Conservation (phyloP, 2,797 vertebrate species). For the Brachyrhaphis roseni region DNA sequence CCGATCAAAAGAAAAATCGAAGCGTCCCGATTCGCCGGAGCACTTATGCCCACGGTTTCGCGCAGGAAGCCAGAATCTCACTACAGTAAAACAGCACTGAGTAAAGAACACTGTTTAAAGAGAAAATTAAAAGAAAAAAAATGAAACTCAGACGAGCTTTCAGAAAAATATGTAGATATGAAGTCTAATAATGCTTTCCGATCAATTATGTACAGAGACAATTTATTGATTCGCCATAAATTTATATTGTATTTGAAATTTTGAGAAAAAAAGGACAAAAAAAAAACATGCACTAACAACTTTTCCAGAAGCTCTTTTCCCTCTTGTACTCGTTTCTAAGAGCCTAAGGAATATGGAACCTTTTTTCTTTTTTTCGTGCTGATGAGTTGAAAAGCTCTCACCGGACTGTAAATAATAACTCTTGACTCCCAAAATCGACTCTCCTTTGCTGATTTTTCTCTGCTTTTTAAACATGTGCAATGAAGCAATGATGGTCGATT, state of each 20-base stretch:
- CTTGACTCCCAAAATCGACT: conserved; percentile 36
- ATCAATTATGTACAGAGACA: conserved; percentile 84
- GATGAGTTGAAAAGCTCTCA: conserved; percentile 28
- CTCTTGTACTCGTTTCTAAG: conserved; percentile 36
- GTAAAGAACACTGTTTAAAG: conserved; percentile 88
- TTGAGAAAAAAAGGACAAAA: conserved; percentile 77
- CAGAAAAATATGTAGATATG: conserved; percentile 75
- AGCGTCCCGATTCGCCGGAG: conserved; percentile 53
- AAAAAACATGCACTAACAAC: conserved; percentile 84
- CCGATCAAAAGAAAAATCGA: conserved; percentile 56
- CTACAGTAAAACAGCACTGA: conserved; percentile 92
- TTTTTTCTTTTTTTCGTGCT: not conserved
- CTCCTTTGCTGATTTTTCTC: conserved; percentile 20
- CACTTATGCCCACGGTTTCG: conserved; percentile 72
- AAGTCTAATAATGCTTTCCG: conserved; percentile 78
- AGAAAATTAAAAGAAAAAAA: conserved; percentile 42
- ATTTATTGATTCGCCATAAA: conserved; percentile 76
- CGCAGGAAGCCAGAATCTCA: conserved; percentile 77
- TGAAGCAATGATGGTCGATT: conserved; percentile 83
- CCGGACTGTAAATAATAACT: conserved; percentile 65
- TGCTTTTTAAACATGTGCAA: conserved; percentile 80
- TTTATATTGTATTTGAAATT: conserved; percentile 82
- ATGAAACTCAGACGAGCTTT: conserved; percentile 66
- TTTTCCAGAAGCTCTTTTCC: conserved; percentile 70
- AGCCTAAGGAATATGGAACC: conserved; percentile 42